Conservation (phyloP, 2,888 invertebrate species). For the Congeria kusceri region DNA sequence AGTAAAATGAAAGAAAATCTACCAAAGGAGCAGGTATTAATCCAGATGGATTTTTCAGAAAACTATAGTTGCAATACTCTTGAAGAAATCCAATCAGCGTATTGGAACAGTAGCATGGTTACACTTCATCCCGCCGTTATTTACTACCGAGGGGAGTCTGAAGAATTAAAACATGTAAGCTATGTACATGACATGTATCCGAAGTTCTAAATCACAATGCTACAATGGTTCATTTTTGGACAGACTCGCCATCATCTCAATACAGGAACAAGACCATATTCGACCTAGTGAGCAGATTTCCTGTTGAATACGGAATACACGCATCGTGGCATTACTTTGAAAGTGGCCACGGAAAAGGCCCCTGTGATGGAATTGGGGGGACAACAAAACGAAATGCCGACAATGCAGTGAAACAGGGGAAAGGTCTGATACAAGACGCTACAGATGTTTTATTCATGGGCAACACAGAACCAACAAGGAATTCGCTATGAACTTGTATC, state of each 20-base stretch:
- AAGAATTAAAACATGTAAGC: too few relatives aligned
- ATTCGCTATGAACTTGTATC: slow-evolving; percentile 6
- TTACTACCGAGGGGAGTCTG: too few relatives aligned
- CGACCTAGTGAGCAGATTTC: slow-evolving; percentile 5
- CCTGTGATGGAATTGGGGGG: slow-evolving; percentile 18
- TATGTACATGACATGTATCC: too few relatives aligned
- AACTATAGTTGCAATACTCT: too few relatives aligned
- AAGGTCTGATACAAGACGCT: too few relatives aligned
- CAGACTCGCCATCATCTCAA: slow-evolving; percentile 26
- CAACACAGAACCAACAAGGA: neutral
- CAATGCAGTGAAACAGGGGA: slow-evolving; percentile 40
- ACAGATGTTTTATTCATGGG: neutral
- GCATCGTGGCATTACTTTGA: slow-evolving; percentile 26
- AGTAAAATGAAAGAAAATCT: too few relatives aligned
- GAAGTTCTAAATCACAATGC: neutral
- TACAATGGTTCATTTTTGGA: slow-evolving; percentile 22
- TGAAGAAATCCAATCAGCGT: too few relatives aligned
- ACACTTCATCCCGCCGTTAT: too few relatives aligned
- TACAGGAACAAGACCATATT: slow-evolving; percentile 30
- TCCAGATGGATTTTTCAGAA: too few relatives aligned
- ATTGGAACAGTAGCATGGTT: too few relatives aligned
- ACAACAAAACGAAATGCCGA: slow-evolving; percentile 27
- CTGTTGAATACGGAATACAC: neutral
- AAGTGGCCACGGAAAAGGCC: slow-evolving; percentile 28
- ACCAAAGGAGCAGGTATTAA: too few relatives aligned